A percentile compares a stretch with the other conserved stretches of the same genome.
Evolutionary conservation across 1,140 invertebrate species (phyloP).

Genomic region (Aethina tumida): DNA sequence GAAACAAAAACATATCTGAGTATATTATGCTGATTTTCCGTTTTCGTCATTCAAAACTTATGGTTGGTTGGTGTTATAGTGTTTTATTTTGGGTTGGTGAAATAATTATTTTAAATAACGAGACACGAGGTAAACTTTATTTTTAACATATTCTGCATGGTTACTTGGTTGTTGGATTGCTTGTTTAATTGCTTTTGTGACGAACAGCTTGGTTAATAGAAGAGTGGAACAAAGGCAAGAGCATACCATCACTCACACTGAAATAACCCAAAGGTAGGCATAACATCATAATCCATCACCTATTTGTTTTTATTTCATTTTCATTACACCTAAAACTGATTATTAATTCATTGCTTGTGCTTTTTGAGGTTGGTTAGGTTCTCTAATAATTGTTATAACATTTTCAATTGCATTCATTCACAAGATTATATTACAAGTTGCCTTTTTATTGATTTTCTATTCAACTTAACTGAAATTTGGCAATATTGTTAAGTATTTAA

Average conservation of each 20-base stretch:
- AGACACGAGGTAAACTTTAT: conserved; percentile 5
- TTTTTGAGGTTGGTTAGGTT: too few relatives aligned
- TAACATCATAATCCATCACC: conserved; percentile 12
- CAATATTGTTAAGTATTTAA: too few relatives aligned
- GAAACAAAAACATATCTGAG: neutral
- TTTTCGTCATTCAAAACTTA: neutral
- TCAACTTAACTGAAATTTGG: too few relatives aligned
- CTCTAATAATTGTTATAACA: too few relatives aligned
- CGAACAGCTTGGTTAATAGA: conserved; percentile 55
- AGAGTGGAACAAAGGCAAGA: conserved; percentile 58
- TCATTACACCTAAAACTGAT: too few relatives aligned
- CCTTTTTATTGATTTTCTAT: too few relatives aligned
- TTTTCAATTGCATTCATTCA: too few relatives aligned
- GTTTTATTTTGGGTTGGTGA: conserved; percentile 1
- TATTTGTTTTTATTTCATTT: conserved; percentile 7
- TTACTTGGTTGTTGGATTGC: conserved; percentile 22
- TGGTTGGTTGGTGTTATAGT: conserved; percentile 2
- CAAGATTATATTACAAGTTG: too few relatives aligned
- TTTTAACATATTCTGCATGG: conserved; percentile 5
- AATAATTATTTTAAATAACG: conserved; percentile 4
- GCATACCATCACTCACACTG: conserved; percentile 56
- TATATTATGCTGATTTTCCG: neutral
- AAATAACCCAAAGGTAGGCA: conserved; percentile 56
- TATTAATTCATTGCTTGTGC: too few relatives aligned
- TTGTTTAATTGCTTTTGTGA: conserved; percentile 29